Base-by-base conservation (phyloP, 2,888 invertebrate species). In the Lumbricus terrestris region DNA sequence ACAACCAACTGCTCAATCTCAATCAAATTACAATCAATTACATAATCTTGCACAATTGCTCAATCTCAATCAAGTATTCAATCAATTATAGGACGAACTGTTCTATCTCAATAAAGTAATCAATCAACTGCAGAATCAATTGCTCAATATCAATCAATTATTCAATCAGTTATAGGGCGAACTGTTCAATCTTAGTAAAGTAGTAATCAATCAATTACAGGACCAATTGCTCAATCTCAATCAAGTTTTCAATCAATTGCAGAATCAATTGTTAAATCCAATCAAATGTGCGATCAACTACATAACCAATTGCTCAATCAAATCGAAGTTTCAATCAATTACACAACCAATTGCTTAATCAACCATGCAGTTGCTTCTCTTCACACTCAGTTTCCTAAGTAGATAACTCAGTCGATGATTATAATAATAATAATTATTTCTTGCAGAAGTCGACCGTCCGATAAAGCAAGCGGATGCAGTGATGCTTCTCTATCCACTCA, bases 391-490 rank as follows among this genome's bases (percentile, higher is more conserved):
- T n/a, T n/a, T n/a, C n/a, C n/a, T n/a, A n/a, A n/a, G n/a, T n/a
- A n/a, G n/a, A n/a, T n/a, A n/a, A n/a, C n/a, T n/a, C n/a, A n/a
- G n/a, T n/a, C n/a, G n/a, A n/a, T n/a, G n/a, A n/a, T n/a, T n/a
- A n/a, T n/a, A n/a, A n/a, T n/a, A n/a, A n/a, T n/a, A n/a, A n/a
- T n/a, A n/a, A n/a, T n/a, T n/a, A n/a, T n/a, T n/a, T n/a, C 33
- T 88, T 90, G 34, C 90, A 91, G 90, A 69, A 3, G 90, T 54
- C 37, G 90, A 92, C 89, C 89, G 69, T 69, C 91, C 91, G 11
- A 90, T 92, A 29, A 93, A 92, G 82, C 92, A 92, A 89, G 92
- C 92, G 23, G 93, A 93, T 90, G 91, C 92, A n/a, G 91, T 93
- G 16, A 90, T 93, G 91, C 47, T 93, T 90, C 89, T 90, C 29